A percentile compares a stretch with the other conserved stretches of the same genome.
These are phyloP conservation scores for Hyposoter didymator DNA, from an alignment of 2,888 invertebrate genomes.

Conservation along the genomic window DNA sequence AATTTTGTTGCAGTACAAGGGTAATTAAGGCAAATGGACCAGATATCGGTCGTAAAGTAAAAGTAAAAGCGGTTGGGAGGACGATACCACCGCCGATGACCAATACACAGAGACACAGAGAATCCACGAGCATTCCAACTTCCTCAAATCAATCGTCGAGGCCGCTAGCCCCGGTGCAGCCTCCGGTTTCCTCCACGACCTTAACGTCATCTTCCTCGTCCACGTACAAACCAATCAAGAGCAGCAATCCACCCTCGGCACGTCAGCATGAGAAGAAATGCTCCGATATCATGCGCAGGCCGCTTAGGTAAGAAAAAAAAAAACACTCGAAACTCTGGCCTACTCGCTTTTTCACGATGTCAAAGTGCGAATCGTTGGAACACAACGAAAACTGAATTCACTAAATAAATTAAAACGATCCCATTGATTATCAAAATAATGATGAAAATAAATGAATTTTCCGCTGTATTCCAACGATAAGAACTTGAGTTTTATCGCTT, in stretches of 20 bases:
- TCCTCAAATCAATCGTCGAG: conserved; percentile 78
- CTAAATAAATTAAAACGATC: too few species aligned
- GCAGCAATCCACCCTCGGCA: conserved; percentile 77
- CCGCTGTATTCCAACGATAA: too few species aligned
- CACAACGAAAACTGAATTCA: too few species aligned
- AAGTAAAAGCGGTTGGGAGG: conserved; percentile 86
- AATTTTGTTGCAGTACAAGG: conserved; percentile 89
- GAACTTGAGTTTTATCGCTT: background rate
- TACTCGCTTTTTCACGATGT: background rate
- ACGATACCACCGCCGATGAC: conserved; percentile 79
- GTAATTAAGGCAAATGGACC: conserved; percentile 97
- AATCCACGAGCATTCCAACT: conserved; percentile 79
- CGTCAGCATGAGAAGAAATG: conserved; percentile 80
- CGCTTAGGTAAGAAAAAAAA: conserved; percentile 86
- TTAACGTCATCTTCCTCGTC: conserved; percentile 75
- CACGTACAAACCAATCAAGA: conserved; percentile 84
- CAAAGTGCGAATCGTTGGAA: too few species aligned
- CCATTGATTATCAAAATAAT: too few species aligned
- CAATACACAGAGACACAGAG: conserved; percentile 78
- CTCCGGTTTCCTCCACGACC: conserved; percentile 72
- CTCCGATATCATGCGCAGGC: conserved; percentile 89
- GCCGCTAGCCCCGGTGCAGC: conserved; percentile 83
- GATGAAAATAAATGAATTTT: too few species aligned
- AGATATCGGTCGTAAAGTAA: conserved; percentile 95
- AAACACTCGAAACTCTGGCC: background rate